A percentile compares a stretch with the other conserved stretches of the same genome.
Evolutionary conservation across 2,113 vertebrate species (phyloP).

Genomic region (Meriones unguiculatus): DNA sequence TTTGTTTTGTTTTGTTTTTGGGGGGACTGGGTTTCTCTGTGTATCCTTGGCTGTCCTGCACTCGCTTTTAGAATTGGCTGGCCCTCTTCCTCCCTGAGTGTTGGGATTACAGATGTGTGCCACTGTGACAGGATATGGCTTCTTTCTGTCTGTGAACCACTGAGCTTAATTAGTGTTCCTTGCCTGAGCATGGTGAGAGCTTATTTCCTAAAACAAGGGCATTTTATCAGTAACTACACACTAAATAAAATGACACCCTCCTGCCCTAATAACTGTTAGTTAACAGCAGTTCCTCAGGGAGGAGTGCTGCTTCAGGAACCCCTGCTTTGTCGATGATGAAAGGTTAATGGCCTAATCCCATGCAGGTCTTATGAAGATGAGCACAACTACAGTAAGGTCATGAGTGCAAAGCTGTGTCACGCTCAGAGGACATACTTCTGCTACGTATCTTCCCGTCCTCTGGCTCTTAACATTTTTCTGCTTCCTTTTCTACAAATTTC

Average conservation of each 20-base stretch:
- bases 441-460: neutral
- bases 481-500: neutral
- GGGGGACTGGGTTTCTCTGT: too few species aligned
- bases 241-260: neutral
- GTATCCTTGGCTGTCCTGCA: too few species aligned
- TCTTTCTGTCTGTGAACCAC: neutral
- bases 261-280: neutral
- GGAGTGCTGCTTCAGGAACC: neutral
- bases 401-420: neutral
- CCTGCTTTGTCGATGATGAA: neutral
- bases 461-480: neutral
- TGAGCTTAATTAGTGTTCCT: neutral
- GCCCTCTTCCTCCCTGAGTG: too few species aligned
- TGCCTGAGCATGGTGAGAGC: neutral
- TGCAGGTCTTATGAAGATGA: neutral
- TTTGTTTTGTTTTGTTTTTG: too few species aligned
- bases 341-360: neutral
- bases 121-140: too few species aligned
- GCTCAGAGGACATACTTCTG: neutral
- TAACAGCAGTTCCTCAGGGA: neutral
- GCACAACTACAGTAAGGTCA: neutral
- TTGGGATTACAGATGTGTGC: too few species aligned
- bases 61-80: too few species aligned
- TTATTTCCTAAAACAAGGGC: neutral
- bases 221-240: neutral